phyloP scores from a whole-genome alignment of 2,888 invertebrate species.

The Scaptodrosophila latifasciaeformis region DNA sequence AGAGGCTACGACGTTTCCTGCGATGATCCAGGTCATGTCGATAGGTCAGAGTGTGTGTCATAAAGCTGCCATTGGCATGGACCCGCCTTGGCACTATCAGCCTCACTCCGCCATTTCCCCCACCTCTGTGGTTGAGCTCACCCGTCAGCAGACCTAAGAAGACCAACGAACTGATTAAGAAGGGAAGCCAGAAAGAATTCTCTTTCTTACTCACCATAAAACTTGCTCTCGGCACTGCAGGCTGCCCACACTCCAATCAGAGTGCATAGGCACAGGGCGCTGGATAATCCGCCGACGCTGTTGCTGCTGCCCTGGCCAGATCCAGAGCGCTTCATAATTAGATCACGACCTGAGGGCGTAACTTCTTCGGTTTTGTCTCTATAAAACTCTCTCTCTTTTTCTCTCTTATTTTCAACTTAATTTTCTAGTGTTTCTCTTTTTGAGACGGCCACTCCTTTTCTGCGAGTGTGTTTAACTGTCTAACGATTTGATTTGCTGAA shows the following conservation, averaged over 20 bases:
- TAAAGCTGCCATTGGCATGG: constrained; percentile 66
- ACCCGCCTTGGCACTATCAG: constrained; percentile 73
- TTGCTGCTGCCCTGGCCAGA: neutral
- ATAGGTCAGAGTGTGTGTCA: constrained; percentile 71
- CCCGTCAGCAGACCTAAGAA: constrained; percentile 70
- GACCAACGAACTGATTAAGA: no score
- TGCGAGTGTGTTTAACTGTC: neutral
- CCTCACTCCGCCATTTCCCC: constrained; percentile 50
- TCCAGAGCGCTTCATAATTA: neutral
- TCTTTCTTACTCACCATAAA: constrained; percentile 47
- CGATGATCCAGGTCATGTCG: constrained; percentile 64
- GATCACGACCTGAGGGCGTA: no score
- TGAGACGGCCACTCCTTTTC: neutral
- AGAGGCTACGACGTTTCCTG: constrained; percentile 48
- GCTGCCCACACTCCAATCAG: constrained; percentile 56
- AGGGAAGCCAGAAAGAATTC: no score
- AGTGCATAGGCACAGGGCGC: constrained; percentile 37
- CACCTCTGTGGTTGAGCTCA: constrained; percentile 48
- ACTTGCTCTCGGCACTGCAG: constrained; percentile 23
- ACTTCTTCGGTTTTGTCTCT: neutral
- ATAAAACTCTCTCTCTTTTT: constrained; percentile 1
- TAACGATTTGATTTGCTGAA: no score
- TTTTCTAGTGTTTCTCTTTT: no score
- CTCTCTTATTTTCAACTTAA: neutral
- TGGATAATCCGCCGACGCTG: constrained; percentile 1